These are phyloP conservation scores for Mesorhabditis belari DNA, from an alignment of 2,888 invertebrate genomes.

Conservation along the genomic window DNA sequence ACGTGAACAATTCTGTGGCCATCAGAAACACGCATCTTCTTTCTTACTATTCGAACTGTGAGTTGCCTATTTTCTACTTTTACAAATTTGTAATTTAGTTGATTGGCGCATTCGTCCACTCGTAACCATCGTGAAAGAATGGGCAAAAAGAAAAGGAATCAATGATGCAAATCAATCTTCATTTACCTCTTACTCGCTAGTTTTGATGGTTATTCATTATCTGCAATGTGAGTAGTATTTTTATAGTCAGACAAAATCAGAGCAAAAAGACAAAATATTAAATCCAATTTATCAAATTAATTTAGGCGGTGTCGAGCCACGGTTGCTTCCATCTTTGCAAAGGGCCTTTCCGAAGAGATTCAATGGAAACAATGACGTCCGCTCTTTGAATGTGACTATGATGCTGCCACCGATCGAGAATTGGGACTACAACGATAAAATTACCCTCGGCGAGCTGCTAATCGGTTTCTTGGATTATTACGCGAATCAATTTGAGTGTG, in stretches of 20 bases:
- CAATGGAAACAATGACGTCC: slow-evolving; percentile 55
- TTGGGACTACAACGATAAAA: slow-evolving; percentile 59
- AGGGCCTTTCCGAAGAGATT: slow-evolving; percentile 68
- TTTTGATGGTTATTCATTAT: slow-evolving; percentile 92
- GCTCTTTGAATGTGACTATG: slow-evolving; percentile 29
- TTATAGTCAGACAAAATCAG: too few species aligned
- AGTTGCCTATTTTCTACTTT: slow-evolving; percentile 53
- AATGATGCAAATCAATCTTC: slow-evolving; percentile 91
- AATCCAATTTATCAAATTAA: too few species aligned
- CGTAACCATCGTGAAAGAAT: slow-evolving; percentile 81
- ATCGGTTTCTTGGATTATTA: slow-evolving; percentile 79
- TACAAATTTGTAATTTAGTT: slow-evolving; percentile 60
- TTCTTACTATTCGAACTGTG: slow-evolving; percentile 78
- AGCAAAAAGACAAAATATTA: too few species aligned
- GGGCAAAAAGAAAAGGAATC: slow-evolving; percentile 88
- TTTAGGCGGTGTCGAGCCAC: slow-evolving; percentile 65
- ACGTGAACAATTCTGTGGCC: slow-evolving; percentile 91
- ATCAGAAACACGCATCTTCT: slow-evolving; percentile 89
- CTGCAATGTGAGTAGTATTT: slow-evolving; percentile 89
- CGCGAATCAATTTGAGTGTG: slow-evolving; percentile 70
- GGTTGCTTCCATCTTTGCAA: slow-evolving; percentile 77
- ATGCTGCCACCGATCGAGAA: slow-evolving; percentile 8
- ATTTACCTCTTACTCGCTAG: slow-evolving; percentile 92
- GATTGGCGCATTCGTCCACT: slow-evolving; percentile 91
- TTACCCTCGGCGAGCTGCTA: slow-evolving; percentile 73